phyloP scores from a whole-genome alignment of 2,797 vertebrate species.

The Monodelphis domestica region DNA sequence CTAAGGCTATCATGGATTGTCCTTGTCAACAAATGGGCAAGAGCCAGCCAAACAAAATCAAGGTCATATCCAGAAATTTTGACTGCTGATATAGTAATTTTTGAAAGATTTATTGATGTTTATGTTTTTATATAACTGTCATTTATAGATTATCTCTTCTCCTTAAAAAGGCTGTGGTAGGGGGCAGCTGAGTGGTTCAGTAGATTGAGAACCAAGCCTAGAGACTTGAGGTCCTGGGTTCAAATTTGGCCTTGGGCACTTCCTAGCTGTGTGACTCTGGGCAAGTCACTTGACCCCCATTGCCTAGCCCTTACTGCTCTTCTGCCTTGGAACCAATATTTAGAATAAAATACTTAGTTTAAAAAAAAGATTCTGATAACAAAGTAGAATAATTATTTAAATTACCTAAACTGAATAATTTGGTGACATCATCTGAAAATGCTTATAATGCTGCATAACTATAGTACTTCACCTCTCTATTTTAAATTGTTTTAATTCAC shows the following conservation, averaged over 20 bases:
- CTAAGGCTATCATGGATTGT: neutral
- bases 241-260: no score
- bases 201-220: no score
- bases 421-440: neutral
- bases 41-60: neutral
- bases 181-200: no score
- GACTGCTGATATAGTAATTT: neutral
- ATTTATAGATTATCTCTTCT: neutral
- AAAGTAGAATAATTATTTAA: neutral
- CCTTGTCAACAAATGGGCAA: neutral
- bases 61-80: neutral
- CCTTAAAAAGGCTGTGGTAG: neutral
- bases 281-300: no score
- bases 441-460: neutral
- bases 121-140: neutral
- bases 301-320: no score
- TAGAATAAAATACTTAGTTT: no score
- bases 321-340: no score
- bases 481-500: neutral
- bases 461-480: neutral
- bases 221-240: no score
- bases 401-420: neutral
- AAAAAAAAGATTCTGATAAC: neutral
- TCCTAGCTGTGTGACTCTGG: no score
- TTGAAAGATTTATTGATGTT: neutral